Evolutionary conservation across 2,888 invertebrate species (phyloP).

Genomic region (Cephus runcator): DNA sequence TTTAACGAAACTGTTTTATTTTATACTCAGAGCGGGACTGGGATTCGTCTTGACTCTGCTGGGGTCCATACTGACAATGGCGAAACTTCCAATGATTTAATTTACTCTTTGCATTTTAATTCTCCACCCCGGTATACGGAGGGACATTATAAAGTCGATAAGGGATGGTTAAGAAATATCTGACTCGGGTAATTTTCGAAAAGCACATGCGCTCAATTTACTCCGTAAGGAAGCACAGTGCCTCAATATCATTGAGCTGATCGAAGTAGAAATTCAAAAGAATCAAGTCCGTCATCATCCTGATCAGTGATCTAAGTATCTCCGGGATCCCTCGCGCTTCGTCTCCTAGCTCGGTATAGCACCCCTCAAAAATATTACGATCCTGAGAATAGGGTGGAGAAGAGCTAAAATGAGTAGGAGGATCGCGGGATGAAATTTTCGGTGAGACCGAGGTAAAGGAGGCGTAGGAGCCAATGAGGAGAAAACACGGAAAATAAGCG

Average conservation of each 20-base stretch:
- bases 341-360: background rate
- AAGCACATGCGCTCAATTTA: background rate
- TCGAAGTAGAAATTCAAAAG: background rate
- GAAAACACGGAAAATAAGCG: slow-evolving; percentile 17
- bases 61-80: background rate
- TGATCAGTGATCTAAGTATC: background rate
- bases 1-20: slow-evolving; percentile 49
- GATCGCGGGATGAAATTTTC: background rate
- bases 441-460: background rate
- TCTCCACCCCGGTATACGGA: background rate
- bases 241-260: background rate
- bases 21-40: slow-evolving; percentile 38
- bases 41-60: slow-evolving; percentile 14
- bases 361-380: background rate
- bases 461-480: background rate
- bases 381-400: background rate
- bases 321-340: background rate
- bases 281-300: background rate
- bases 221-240: background rate
- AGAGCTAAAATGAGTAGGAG: slow-evolving; percentile 4
- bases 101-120: slow-evolving; percentile 43
- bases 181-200: background rate
- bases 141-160: background rate
- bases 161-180: background rate
- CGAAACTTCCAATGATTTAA: slow-evolving; percentile 50